These are phyloP conservation scores for Liasis olivaceus DNA, from an alignment of 2,797 vertebrate genomes.

Conservation along the genomic window DNA sequence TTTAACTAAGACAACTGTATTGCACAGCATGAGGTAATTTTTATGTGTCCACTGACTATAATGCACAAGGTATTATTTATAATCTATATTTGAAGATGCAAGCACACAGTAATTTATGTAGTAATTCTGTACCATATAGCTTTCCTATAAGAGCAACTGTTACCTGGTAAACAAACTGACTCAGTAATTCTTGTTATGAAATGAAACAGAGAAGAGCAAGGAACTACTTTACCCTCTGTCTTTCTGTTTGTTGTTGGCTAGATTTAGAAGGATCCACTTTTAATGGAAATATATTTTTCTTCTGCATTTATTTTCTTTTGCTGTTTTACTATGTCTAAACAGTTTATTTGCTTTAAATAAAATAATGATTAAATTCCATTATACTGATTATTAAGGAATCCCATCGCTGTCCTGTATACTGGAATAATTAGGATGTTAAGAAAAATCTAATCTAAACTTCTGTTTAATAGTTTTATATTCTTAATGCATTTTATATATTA, in stretches of 20 bases:
- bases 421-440: conserved; percentile 9
- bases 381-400: background rate
- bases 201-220: background rate
- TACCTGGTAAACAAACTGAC: background rate
- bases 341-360: background rate
- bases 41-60: background rate
- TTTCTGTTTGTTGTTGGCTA: background rate
- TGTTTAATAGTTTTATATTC: conserved; percentile 19
- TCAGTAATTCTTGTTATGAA: background rate
- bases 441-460: conserved; percentile 26
- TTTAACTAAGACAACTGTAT: background rate
- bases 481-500: conserved; percentile 17
- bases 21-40: background rate
- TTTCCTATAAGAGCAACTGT: background rate
- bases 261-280: background rate
- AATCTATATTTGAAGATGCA: background rate
- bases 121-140: background rate
- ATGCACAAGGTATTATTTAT: background rate
- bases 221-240: background rate
- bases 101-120: background rate
- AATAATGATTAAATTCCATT: background rate
- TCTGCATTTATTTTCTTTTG: background rate
- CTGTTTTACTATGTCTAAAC: background rate
- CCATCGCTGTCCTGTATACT: background rate
- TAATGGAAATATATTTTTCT: background rate